Conservation (phyloP, 2,888 invertebrate species). For the Alsophila aescularia region DNA sequence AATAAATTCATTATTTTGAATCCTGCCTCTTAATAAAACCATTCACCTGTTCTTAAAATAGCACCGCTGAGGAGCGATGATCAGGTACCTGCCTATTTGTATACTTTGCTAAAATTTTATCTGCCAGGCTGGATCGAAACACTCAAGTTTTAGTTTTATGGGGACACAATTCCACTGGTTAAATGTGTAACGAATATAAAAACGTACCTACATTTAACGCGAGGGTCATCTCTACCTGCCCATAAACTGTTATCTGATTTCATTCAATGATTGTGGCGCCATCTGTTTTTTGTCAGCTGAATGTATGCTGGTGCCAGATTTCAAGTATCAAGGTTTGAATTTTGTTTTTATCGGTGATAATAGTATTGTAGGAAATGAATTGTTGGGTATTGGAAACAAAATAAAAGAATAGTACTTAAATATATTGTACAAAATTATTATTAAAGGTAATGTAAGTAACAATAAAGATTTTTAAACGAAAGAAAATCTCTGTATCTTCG, state of each 20-base stretch:
- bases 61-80: not conserved
- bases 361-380: too few relatives aligned
- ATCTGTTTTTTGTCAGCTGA: slow-evolving; percentile 43
- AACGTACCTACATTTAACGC: slow-evolving; percentile 45
- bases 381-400: too few relatives aligned
- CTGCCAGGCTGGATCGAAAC: slow-evolving; percentile 28
- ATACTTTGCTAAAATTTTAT: slow-evolving; percentile 39
- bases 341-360: not conserved
- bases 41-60: not conserved
- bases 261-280: slow-evolving; percentile 59
- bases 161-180: slow-evolving; percentile 38
- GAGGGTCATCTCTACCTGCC: slow-evolving; percentile 59
- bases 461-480: too few relatives aligned
- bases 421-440: too few relatives aligned
- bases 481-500: too few relatives aligned
- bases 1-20: too few relatives aligned
- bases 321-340: not conserved
- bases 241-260: slow-evolving; percentile 58
- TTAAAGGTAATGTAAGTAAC: too few relatives aligned
- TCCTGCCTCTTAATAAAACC: too few relatives aligned
- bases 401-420: too few relatives aligned
- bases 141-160: slow-evolving; percentile 51
- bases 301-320: not conserved
- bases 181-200: slow-evolving; percentile 45
- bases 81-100: not conserved